These are phyloP conservation scores for Polyommatus iphigenia DNA, from an alignment of 2,888 invertebrate species.

Conservation along the genomic window DNA sequence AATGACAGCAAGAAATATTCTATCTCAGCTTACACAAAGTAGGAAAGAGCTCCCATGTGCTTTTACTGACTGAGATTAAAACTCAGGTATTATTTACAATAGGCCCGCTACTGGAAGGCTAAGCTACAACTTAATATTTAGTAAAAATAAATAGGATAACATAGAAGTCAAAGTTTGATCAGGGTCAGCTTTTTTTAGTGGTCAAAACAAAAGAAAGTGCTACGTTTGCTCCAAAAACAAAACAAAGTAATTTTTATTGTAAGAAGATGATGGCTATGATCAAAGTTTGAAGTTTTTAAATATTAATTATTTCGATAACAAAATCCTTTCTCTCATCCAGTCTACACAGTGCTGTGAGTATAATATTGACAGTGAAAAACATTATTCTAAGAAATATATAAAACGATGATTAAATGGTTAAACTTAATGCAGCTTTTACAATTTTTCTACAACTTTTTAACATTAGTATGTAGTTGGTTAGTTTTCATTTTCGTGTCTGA, in stretches of 20 bases:
- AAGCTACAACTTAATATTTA: neutral
- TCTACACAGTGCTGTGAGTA: neutral
- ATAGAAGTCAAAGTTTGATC: neutral
- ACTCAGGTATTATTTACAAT: conserved; percentile 1
- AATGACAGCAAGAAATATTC: neutral
- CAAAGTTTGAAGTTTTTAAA: neutral
- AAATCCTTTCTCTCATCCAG: neutral
- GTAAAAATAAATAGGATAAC: neutral
- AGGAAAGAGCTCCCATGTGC: neutral
- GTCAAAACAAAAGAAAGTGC: neutral
- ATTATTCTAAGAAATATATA: neutral
- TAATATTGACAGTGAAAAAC: conserved; percentile 9
- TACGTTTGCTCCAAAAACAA: neutral
- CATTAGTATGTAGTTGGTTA: neutral
- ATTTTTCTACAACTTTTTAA: neutral
- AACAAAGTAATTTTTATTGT: neutral
- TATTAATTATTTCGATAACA: neutral
- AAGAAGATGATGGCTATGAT: neutral
- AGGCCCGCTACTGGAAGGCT: neutral
- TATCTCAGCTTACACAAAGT: neutral
- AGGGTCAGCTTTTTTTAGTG: neutral
- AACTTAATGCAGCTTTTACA: neutral
- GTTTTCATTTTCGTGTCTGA: neutral
- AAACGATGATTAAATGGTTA: neutral
- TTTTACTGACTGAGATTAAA: neutral